phyloP scores from a whole-genome alignment of 2,888 invertebrate genomes.

The Macrostomum cliftonense region DNA sequence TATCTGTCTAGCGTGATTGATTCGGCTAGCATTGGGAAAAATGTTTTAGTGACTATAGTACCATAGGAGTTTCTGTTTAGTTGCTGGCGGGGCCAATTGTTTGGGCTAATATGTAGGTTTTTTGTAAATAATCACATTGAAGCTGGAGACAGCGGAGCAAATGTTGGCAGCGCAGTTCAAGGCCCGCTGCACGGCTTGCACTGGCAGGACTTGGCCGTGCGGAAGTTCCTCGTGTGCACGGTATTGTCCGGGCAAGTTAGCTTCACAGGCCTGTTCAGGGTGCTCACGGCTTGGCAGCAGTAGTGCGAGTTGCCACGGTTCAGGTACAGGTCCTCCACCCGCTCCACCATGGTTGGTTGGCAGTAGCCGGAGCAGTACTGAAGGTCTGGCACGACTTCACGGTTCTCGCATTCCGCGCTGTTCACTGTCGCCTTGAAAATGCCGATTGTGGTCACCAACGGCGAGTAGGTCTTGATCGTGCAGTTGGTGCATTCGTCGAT shows the following conservation, averaged over 20 bases:
- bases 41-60: too few species aligned
- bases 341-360: conserved; percentile 17
- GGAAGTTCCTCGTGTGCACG: conserved; percentile 17
- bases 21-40: too few species aligned
- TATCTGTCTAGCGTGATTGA: too few species aligned
- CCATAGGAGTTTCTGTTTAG: too few species aligned
- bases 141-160: too few species aligned
- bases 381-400: conserved; percentile 17
- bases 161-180: too few species aligned
- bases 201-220: conserved; percentile 18
- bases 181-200: conserved; percentile 18
- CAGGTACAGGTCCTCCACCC: conserved; percentile 17
- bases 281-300: conserved; percentile 19
- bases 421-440: conserved; percentile 18
- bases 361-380: conserved; percentile 22
- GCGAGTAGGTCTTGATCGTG: too few species aligned
- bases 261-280: conserved; percentile 14
- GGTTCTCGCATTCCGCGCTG: conserved; percentile 17
- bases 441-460: conserved; percentile 14
- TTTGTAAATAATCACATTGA: too few species aligned
- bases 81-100: too few species aligned
- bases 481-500: too few species aligned
- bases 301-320: conserved; percentile 15
- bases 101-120: too few species aligned
- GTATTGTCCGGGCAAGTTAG: conserved; percentile 19